Base-by-base conservation (phyloP, 2,797 vertebrate genomes). In the Meda fulgida region DNA sequence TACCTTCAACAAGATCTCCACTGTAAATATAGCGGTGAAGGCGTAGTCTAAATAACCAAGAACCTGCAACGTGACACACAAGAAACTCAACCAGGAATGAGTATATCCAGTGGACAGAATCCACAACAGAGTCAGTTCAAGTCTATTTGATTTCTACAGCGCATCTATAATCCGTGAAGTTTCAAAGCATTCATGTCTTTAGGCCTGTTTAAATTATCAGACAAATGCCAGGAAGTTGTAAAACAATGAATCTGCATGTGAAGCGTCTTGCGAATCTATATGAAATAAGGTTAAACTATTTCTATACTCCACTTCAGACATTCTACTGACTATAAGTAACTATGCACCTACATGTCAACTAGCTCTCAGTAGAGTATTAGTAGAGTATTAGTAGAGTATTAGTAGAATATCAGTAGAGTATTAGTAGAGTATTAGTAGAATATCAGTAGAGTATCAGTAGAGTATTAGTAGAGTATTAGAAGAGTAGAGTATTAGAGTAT, bases 41-140 rank as follows among this genome's bases (percentile, higher is more conserved):
- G 97, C 98, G 97, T 99, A 99, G 97, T 99, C 98, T 97, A 99
- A 98, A 97, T 99, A 99, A 97, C 98, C 98, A 96, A 99, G 98
- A 95, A 99, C 97, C 98, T 99, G 97, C 92, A 89, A 89, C 87
- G 88, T 79, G 84, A 92, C 88, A 92, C 29, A 67, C 31, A 5
- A 5, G 1, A 8, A 67, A 36, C 1, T 23, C 23, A 16, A 6
- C 0, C 2, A 55, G 16, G 48, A 4, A n/a, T n/a, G n/a, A n/a
- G n/a, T n/a, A n/a, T n/a, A 76, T 11, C 1, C 43, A 34, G 48
- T 9, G 40, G 5, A 51, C 9, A 55, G 48, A 53, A 53, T 51
- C 48, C 48, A 51, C 48, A 51, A 8, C 51, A 55, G 21, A 55
- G 58, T 60, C 51, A 60, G 51, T 18, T 38, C 29, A 40, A 34